Evolutionary conservation across 30 jellyfish, hydroid and myxozoan genomes (phyloP).

Genomic region (Pseudorhiza aurosa): DNA sequence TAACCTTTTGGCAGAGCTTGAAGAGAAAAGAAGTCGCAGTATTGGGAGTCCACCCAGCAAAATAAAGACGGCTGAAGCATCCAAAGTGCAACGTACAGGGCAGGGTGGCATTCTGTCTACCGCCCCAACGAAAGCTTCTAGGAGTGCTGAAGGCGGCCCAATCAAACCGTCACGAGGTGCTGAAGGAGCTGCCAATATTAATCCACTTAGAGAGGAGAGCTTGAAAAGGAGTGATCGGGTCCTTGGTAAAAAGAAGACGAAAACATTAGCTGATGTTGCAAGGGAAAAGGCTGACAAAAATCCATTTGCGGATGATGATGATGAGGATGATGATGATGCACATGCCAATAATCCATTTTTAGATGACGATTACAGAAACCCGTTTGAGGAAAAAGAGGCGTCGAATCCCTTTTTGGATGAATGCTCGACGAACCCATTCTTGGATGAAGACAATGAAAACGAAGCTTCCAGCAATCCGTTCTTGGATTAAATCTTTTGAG

Average conservation of each 20-base stretch:
- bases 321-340: constrained; percentile 21
- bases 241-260: constrained; percentile 1
- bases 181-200: constrained; percentile 5
- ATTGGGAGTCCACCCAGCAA: constrained; percentile 25
- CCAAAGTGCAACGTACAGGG: constrained; percentile 31
- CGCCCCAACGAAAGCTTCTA: background rate
- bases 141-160: background rate
- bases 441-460: constrained; percentile 46
- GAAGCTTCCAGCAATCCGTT: constrained; percentile 50
- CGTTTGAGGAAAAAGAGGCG: constrained; percentile 23
- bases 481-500: constrained; percentile 29
- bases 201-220: background rate
- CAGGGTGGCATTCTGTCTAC: background rate
- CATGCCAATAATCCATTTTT: constrained; percentile 68
- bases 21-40: constrained; percentile 30
- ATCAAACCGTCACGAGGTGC: constrained; percentile 34
- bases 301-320: constrained; percentile 77
- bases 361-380: constrained; percentile 61
- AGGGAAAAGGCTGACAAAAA: constrained; percentile 8
- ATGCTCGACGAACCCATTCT: constrained; percentile 58
- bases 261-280: constrained; percentile 26
- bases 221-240: constrained; percentile 14
- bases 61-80: background rate
- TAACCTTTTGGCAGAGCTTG: constrained; percentile 31
- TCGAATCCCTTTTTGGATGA: constrained; percentile 49